Evolutionary conservation across 2,888 invertebrate species (phyloP).

Genomic region (Perithous albicinctus): DNA sequence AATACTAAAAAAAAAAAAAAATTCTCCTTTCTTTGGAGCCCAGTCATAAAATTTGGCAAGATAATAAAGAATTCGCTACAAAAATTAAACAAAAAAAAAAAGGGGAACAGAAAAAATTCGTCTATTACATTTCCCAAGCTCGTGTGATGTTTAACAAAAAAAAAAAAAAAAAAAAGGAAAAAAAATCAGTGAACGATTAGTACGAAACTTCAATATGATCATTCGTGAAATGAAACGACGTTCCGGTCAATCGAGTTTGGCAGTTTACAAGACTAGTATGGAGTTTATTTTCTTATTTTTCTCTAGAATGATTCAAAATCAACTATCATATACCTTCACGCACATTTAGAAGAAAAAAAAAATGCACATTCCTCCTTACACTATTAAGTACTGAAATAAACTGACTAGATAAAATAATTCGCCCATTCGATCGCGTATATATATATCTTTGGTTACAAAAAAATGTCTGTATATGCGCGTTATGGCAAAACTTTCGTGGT

Average conservation of each 20-base stretch:
- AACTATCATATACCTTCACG: slow-evolving; percentile 27
- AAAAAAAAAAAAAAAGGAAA: no score
- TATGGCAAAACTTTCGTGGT: slow-evolving; percentile 60
- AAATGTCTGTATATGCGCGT: slow-evolving; percentile 41
- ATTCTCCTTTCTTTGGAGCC: not conserved
- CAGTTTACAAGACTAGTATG: slow-evolving; percentile 62
- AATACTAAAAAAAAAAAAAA: slow-evolving; percentile 31
- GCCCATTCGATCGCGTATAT: slow-evolving; percentile 49
- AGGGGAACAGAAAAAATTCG: not conserved
- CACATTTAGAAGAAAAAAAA: slow-evolving; percentile 36
- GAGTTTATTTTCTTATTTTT: no score
- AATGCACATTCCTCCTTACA: slow-evolving; percentile 83
- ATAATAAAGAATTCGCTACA: not conserved
- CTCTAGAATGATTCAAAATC: not conserved
- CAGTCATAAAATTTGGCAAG: slow-evolving; percentile 36
- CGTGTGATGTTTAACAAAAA: slow-evolving; percentile 13
- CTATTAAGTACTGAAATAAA: slow-evolving; percentile 82
- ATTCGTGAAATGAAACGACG: not conserved
- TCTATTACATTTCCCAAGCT: not conserved
- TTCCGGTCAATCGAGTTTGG: slow-evolving; percentile 37
- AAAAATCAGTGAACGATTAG: not conserved
- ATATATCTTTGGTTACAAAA: slow-evolving; percentile 61
- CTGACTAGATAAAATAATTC: slow-evolving; percentile 77
- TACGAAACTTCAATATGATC: not conserved
- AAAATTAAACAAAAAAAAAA: slow-evolving; percentile 5